Percentiles rank a stretch among this genome's conserved stretches.
phyloP scores from a whole-genome alignment of 2,113 vertebrate genomes.

The Lophotis ruficrista region DNA sequence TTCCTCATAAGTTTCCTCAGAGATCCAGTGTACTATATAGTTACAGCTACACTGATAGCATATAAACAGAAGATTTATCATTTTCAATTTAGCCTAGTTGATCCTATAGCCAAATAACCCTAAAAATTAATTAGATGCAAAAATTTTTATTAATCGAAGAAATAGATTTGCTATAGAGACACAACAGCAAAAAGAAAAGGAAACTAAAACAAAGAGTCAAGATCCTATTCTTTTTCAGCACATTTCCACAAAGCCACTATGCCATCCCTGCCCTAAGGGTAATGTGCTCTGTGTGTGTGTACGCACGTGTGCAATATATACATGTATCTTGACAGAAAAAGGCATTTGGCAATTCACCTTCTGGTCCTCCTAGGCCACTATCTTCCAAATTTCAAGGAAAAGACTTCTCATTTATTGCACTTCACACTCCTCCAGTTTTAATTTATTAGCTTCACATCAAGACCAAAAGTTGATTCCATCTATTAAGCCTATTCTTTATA shows the following conservation, averaged over 20 bases:
- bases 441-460: background rate
- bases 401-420: background rate
- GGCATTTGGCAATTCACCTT: background rate
- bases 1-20: background rate
- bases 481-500: background rate
- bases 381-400: background rate
- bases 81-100: background rate
- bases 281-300: background rate
- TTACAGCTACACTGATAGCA: background rate
- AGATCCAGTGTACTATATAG: background rate
- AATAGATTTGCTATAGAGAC: background rate
- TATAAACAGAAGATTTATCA: background rate
- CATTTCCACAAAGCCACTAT: background rate
- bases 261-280: background rate
- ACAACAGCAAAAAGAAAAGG: background rate
- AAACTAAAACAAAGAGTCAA: background rate
- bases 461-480: background rate
- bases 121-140: background rate
- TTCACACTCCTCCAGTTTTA: background rate
- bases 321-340: background rate
- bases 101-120: background rate
- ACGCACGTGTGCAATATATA: background rate
- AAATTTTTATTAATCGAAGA: background rate
- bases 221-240: background rate
- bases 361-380: background rate